These are phyloP conservation scores for Heliornis fulica DNA, from an alignment of 2,113 vertebrate genomes.

Conservation along the genomic window DNA sequence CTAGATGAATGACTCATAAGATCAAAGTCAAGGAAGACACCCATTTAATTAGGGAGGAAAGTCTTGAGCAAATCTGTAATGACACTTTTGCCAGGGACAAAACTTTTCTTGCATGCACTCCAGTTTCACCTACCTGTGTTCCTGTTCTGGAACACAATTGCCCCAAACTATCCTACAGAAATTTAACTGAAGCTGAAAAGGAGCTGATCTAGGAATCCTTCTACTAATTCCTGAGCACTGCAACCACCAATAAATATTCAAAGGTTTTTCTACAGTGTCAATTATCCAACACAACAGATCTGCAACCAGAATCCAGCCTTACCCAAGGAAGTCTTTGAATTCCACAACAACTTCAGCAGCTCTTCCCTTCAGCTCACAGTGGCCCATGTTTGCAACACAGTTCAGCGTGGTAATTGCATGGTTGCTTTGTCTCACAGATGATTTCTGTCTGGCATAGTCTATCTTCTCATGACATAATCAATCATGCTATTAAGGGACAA, in stretches of 20 bases:
- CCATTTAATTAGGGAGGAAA: constrained; percentile 45
- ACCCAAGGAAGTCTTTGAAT: neutral
- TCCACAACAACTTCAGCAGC: neutral
- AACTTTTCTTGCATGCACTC: neutral
- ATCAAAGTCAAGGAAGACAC: constrained; percentile 67
- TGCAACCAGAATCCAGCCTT: neutral
- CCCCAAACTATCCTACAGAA: neutral
- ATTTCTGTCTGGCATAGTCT: neutral
- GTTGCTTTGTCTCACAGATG: neutral
- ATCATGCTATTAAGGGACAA: neutral
- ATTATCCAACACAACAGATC: neutral
- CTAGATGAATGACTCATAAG: constrained; percentile 51
- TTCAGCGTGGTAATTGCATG: neutral
- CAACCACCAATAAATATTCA: neutral
- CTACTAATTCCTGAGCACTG: neutral
- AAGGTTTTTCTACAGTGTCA: neutral
- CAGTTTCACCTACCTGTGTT: neutral
- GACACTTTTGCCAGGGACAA: neutral
- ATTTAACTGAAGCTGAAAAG: neutral
- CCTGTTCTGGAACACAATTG: neutral
- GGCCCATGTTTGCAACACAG: neutral
- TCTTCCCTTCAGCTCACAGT: neutral
- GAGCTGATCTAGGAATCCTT: neutral
- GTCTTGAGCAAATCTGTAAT: constrained; percentile 39
- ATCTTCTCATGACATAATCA: constrained; percentile 22